Base-by-base conservation (phyloP, 2,113 vertebrate species). In the Cochlearius cochlearius region DNA sequence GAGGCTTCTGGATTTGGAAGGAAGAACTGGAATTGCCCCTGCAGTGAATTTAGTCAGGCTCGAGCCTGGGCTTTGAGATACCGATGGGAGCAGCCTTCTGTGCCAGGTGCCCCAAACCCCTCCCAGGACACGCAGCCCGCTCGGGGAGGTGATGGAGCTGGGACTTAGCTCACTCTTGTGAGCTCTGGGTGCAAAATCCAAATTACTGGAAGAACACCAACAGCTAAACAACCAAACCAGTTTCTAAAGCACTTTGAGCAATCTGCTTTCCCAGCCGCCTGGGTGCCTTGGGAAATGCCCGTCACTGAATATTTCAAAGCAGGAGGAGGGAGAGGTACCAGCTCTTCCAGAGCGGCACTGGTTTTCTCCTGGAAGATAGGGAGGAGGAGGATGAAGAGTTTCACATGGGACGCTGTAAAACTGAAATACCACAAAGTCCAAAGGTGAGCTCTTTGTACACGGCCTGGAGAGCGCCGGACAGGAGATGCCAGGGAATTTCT, bases 251-350 rank as follows among this genome's bases (percentile, higher is more conserved):
- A 0, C 1, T 80, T 86, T 39, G 29, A 67, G 39, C 4, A 25
- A 32, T 12, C 0, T 0, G 6, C 16, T 79, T 88, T n/a, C n/a
- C 15, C 9, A 26, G 22, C 3, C 8, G 29, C 5, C 5, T 3
- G 15, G 6, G 38, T 53, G 47, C 77, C 74, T 58, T 7, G 10
- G 23, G 81, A 87, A 69, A 27, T 45, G 21, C 5, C 25, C 2
- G 2, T 81, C 50, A 3, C 23, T 36, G 63, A 84, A 10, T 39
- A 80, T 49, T 77, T 83, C 39, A 79, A 36, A 88, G n/a, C 52
- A 39, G 47, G 32, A 66, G 22, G 11, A 45, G 53, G 23, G 49
- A 20, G 74, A 66, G 45, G 5, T 20, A 29, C 38, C 38, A 25
- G 34, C 11, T 66, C 11, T 26, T 78, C 64, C 23, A 15, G 11